These are phyloP conservation scores for Caenorhabditis afra DNA, from an alignment of 2,888 invertebrate species.

Conservation along the genomic window DNA sequence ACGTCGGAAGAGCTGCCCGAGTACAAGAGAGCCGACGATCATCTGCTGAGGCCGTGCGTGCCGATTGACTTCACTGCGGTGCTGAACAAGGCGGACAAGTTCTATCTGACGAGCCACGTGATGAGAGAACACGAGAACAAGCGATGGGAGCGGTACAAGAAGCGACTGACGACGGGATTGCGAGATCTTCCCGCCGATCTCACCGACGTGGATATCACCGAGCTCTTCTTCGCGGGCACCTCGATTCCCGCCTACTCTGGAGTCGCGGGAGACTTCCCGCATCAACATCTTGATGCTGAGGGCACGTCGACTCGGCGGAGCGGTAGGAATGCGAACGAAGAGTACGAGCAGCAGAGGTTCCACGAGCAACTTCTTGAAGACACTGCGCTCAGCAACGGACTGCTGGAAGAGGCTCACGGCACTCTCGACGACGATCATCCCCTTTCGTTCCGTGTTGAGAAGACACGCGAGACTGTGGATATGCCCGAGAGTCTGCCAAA, in stretches of 20 bases:
- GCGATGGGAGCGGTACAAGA: constrained; percentile 27
- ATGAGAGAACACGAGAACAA: constrained; percentile 44
- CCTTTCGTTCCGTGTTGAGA: constrained; percentile 50
- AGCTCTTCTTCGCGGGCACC: constrained; percentile 47
- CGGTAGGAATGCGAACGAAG: constrained; percentile 18
- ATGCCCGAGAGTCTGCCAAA: constrained; percentile 67
- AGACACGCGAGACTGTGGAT: constrained; percentile 28
- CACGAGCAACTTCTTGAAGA: constrained; percentile 54
- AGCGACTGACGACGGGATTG: background rate
- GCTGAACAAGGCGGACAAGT: constrained; percentile 59
- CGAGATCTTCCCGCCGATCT: constrained; percentile 4
- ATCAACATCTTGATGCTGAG: constrained; percentile 8
- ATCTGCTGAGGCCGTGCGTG: constrained; percentile 26
- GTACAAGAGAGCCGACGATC: constrained; percentile 36
- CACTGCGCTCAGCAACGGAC: constrained; percentile 30
- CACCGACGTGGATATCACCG: constrained; percentile 16
- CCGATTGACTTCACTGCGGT: constrained; percentile 58
- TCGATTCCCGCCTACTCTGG: constrained; percentile 37
- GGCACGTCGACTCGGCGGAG: constrained; percentile 13
- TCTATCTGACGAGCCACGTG: constrained; percentile 55
- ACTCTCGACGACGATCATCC: constrained; percentile 55
- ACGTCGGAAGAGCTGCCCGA: constrained; percentile 19
- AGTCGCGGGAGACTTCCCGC: constrained; percentile 21
- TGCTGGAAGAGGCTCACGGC: constrained; percentile 1
- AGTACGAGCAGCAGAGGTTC: constrained; percentile 8